phyloP scores from a whole-genome alignment of 2,113 vertebrate genomes.

The Heterotilapia buettikoferi region DNA sequence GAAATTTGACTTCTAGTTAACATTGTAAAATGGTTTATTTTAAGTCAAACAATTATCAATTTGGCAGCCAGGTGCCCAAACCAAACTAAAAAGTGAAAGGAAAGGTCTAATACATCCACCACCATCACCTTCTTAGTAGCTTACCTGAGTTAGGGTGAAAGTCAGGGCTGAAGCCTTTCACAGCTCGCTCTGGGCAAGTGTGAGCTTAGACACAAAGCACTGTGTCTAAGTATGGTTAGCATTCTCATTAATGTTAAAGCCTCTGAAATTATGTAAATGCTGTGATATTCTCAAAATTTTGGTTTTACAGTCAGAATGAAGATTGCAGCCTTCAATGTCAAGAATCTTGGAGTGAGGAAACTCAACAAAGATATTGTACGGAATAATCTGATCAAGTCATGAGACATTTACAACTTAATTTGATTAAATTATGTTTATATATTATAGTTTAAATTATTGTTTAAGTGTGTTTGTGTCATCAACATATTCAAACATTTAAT shows the following conservation, averaged over 20 bases:
- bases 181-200: fast-evolving
- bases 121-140: background rate
- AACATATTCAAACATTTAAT: background rate
- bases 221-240: fast-evolving
- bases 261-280: background rate
- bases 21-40: background rate
- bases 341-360: background rate
- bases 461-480: background rate
- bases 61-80: background rate
- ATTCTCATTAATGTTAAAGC: fast-evolving
- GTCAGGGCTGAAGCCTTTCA: background rate
- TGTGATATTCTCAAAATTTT: background rate
- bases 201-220: background rate
- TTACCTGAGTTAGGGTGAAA: background rate
- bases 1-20: background rate
- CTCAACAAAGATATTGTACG: background rate
- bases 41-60: background rate
- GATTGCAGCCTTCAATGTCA: background rate
- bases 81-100: fast-evolving
- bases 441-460: background rate
- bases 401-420: background rate
- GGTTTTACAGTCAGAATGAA: background rate
- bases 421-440: background rate
- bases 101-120: background rate
- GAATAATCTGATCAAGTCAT: background rate